Evolutionary conservation across 2,888 invertebrate genomes (phyloP).

Genomic region (Polydrusus pterygomalis): DNA sequence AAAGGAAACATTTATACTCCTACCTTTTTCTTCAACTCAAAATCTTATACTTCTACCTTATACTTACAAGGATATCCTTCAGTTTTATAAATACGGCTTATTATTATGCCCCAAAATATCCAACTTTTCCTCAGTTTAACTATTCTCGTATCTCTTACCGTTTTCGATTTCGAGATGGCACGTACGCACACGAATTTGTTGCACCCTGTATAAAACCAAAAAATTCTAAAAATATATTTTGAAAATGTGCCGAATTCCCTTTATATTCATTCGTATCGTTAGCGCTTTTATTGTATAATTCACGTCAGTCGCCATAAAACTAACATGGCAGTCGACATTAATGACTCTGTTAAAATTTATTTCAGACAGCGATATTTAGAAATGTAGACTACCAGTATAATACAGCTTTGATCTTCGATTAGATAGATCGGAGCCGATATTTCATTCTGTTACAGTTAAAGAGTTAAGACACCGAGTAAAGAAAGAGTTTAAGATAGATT

Average conservation of each 20-base stretch:
- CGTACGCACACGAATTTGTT: background rate
- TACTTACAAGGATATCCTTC: no score
- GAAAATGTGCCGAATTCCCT: background rate
- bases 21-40: no score
- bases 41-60: no score
- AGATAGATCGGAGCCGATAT: conserved; percentile 39
- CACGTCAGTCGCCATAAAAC: conserved; percentile 24
- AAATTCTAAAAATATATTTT: background rate
- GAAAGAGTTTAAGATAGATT: conserved; percentile 19
- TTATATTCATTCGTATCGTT: background rate
- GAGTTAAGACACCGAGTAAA: conserved; percentile 23
- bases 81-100: no score
- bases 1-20: no score
- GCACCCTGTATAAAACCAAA: background rate
- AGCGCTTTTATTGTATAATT: conserved; percentile 1
- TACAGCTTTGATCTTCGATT: conserved; percentile 41
- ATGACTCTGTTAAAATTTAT: conserved; percentile 42
- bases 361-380: conserved; percentile 37
- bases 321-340: conserved; percentile 21
- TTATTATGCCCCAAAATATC: no score
- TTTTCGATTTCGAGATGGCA: no score
- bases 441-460: conserved; percentile 41
- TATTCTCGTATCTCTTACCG: no score
- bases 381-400: conserved; percentile 36
- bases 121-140: no score